Percentiles rank a stretch among this genome's conserved stretches.
phyloP scores from a whole-genome alignment of 92 coral and sea anemone genomes.

The Muricea muricata region DNA sequence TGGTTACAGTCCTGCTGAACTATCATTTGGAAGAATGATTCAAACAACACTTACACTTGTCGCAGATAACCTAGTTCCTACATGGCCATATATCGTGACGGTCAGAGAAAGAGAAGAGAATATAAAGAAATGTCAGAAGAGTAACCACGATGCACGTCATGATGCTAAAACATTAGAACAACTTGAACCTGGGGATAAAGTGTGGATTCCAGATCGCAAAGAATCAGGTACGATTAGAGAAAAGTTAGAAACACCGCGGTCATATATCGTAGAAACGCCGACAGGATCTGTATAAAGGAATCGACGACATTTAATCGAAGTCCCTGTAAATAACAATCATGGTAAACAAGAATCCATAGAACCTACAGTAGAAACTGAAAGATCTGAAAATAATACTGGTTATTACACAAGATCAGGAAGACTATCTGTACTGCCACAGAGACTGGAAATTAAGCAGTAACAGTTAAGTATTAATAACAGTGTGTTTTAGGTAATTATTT shows the following conservation, averaged over 20 bases:
- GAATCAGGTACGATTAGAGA: slow-evolving; percentile 20
- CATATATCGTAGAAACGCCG: slow-evolving; percentile 5
- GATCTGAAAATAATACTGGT: no score
- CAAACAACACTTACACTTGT: slow-evolving; percentile 36
- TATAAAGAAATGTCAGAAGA: slow-evolving; percentile 33
- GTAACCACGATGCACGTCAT: slow-evolving; percentile 27
- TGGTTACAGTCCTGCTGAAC: slow-evolving; percentile 66
- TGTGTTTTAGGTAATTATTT: no score
- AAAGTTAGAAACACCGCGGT: slow-evolving; percentile 29
- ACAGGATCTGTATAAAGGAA: neutral
- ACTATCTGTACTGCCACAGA: no score
- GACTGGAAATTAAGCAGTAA: no score
- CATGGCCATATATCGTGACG: slow-evolving; percentile 43
- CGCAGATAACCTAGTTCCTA: slow-evolving; percentile 15
- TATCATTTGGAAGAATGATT: slow-evolving; percentile 56
- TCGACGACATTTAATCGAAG: slow-evolving; percentile 35
- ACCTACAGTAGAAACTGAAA: no score
- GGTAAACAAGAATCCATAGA: neutral
- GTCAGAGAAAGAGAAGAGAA: slow-evolving; percentile 20
- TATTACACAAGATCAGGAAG: no score
- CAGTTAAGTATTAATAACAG: no score
- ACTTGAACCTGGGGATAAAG: slow-evolving; percentile 41
- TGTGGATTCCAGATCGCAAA: slow-evolving; percentile 24
- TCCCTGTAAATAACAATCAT: neutral
- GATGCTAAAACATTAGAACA: slow-evolving; percentile 35